Evolutionary conservation across 2,797 vertebrate species (phyloP), one percentile per base, ranked within the genome.

Genomic region (Cacajao melanocephalus): DNA sequence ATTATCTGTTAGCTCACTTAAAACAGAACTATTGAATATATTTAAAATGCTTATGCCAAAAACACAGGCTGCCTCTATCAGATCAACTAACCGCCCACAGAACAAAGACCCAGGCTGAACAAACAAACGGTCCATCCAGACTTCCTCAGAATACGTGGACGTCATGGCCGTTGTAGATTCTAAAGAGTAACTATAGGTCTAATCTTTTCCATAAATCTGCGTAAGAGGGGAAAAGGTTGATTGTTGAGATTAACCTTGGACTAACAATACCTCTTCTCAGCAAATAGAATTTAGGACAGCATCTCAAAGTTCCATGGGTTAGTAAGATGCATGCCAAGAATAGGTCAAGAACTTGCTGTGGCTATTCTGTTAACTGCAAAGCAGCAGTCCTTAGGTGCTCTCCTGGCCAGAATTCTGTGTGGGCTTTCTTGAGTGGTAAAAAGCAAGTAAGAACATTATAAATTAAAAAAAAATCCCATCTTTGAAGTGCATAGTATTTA

Each of bases 51-150:
- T 70, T 87, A 57, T 46, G 4, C 80, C 88, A 93, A 94, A 85
- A 95, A 97, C 52, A 57, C 86, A 84, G 0, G 0, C 1, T 24
- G 50, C 93, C 84, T 83, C 19, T 41, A 55, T 80, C 92, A 94
- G 61, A 3, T 4, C 76, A 79, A 20, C 55, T 90, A 64, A 80
- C 73, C 50, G 15, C 17, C 41, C 39, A 75, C 9, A 93, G 41
- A 95, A 97, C 95, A 98, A 97, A 97, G 93, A 22, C 48, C 46
- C 52, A 22, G 95, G 97, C 28, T 87, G 64, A 79, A 96, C 93
- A 87, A 79, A 96, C 94, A 87, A 58, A 76, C 15, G 90, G 70
- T 33, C 0, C 4, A 48, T 52, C 24, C 0, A 85, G 90, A 39
- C 61, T 61, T 80, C 48, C 67, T 67, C 78, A 52, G 76, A 91